These are phyloP conservation scores for Ceratina japonica DNA, from an alignment of 1,140 invertebrate species.

Conservation along the genomic window DNA sequence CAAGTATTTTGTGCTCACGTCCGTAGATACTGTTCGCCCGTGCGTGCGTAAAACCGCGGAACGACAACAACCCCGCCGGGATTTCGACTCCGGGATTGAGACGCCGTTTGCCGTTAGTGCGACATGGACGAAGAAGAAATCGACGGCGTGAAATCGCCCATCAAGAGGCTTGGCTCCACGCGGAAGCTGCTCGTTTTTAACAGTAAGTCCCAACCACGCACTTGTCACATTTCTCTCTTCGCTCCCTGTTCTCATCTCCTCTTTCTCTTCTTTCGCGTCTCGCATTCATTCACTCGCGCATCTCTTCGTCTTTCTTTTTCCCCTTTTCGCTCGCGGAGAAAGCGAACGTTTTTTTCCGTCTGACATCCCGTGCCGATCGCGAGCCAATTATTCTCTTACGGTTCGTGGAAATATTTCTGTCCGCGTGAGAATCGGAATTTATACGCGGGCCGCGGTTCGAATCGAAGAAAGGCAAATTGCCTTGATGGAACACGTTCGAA, in stretches of 20 bases:
- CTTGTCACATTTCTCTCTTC: not conserved
- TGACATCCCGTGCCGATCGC: not conserved
- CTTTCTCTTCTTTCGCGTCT: not conserved
- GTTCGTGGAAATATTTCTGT: not conserved
- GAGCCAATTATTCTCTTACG: not conserved
- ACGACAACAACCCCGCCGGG: slow-evolving; percentile 9
- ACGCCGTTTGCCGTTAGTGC: not conserved
- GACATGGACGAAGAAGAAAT: slow-evolving; percentile 85
- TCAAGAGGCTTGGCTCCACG: slow-evolving; percentile 88
- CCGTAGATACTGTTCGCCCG: slow-evolving; percentile 24
- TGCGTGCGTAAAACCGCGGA: slow-evolving; percentile 21
- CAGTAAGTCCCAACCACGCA: slow-evolving; percentile 82
- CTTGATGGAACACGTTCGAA: slow-evolving; percentile 1
- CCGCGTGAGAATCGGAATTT: not conserved
- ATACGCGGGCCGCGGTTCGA: not conserved
- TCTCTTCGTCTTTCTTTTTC: not conserved
- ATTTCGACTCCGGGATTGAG: slow-evolving; percentile 18
- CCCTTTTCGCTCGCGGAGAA: slow-evolving; percentile 1
- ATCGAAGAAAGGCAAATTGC: not conserved
- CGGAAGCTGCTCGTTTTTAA: slow-evolving; percentile 88
- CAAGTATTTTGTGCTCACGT: slow-evolving; percentile 50
- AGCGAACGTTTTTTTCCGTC: slow-evolving; percentile 1
- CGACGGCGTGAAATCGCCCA: slow-evolving; percentile 85
- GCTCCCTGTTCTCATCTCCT: not conserved
- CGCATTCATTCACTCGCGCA: not conserved